A percentile compares a stretch with the other conserved stretches of the same genome.
Evolutionary conservation across 1,140 invertebrate genomes (phyloP).

Genomic region (Scylla paramamosain): DNA sequence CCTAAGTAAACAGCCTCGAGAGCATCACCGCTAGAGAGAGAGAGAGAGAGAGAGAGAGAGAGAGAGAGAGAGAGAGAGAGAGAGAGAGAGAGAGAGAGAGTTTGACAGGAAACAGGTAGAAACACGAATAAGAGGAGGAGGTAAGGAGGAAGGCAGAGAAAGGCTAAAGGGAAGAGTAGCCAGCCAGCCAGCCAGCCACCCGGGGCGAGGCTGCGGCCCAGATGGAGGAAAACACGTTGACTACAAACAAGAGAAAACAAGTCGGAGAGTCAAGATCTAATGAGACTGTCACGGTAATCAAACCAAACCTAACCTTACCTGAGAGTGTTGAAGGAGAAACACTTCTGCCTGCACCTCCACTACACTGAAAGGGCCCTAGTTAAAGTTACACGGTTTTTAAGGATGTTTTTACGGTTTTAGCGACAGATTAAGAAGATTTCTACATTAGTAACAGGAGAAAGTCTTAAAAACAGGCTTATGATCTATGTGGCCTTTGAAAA

Average conservation of each 20-base stretch:
- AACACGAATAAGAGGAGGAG: neutral
- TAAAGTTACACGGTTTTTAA: too few relatives aligned
- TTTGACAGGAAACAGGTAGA: neutral
- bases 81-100: neutral
- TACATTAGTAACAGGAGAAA: too few relatives aligned
- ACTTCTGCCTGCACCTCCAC: too few relatives aligned
- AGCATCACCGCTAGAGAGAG: neutral
- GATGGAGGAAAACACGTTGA: neutral
- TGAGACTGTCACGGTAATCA: too few relatives aligned
- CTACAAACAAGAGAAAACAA: neutral
- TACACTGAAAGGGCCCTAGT: too few relatives aligned
- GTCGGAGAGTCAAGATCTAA: neutral
- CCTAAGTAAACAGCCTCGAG: neutral
- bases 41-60: slow-evolving; percentile 33
- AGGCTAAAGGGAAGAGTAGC: neutral
- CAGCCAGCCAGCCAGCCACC: neutral
- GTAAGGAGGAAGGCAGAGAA: neutral
- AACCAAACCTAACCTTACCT: neutral
- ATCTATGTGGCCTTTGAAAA: too few relatives aligned
- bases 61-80: slow-evolving; percentile 29
- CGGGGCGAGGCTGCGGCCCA: neutral
- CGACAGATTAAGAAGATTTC: too few relatives aligned
- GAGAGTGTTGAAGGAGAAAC: too few relatives aligned
- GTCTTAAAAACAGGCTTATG: too few relatives aligned
- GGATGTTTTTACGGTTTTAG: too few relatives aligned